A percentile compares a stretch with the other conserved stretches of the same genome.
phyloP scores from a whole-genome alignment of 2,888 invertebrate species.

The Erebia epiphron region DNA sequence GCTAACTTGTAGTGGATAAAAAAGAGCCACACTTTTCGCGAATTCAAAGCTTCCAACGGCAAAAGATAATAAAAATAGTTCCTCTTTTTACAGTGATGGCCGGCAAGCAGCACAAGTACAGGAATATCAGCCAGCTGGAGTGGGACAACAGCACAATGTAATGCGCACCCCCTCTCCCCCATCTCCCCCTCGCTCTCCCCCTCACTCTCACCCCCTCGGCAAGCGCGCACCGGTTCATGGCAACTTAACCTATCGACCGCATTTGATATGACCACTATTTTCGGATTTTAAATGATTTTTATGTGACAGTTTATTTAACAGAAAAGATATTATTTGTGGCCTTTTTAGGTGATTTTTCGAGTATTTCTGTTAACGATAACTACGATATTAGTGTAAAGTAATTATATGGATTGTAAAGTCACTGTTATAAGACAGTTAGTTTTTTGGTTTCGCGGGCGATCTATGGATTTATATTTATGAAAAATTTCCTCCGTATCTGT shows the following conservation, averaged over 20 bases:
- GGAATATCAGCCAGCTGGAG: slow-evolving; percentile 89
- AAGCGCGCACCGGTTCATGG: not conserved
- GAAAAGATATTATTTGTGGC: not conserved
- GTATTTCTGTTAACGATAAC: not conserved
- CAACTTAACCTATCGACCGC: not conserved
- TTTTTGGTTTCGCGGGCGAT: no score
- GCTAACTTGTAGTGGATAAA: no score
- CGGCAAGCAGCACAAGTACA: slow-evolving; percentile 84
- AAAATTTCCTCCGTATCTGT: no score
- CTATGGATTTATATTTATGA: no score
- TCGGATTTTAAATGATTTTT: no score
- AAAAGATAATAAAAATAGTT: no score
- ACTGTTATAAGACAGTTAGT: no score
- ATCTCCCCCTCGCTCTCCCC: slow-evolving; percentile 35
- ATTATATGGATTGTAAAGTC: no score
- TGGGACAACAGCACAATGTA: slow-evolving; percentile 92
- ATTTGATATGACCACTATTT: slow-evolving; percentile 1
- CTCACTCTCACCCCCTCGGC: slow-evolving; percentile 27
- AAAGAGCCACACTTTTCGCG: no score
- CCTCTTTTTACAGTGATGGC: slow-evolving; percentile 62
- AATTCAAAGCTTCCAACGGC: no score
- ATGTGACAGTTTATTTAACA: not conserved
- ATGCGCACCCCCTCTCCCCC: slow-evolving; percentile 50
- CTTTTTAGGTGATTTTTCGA: not conserved
- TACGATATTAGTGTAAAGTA: no score